Conservation (phyloP, 1,140 invertebrate species). For the Hermetia illucens region DNA sequence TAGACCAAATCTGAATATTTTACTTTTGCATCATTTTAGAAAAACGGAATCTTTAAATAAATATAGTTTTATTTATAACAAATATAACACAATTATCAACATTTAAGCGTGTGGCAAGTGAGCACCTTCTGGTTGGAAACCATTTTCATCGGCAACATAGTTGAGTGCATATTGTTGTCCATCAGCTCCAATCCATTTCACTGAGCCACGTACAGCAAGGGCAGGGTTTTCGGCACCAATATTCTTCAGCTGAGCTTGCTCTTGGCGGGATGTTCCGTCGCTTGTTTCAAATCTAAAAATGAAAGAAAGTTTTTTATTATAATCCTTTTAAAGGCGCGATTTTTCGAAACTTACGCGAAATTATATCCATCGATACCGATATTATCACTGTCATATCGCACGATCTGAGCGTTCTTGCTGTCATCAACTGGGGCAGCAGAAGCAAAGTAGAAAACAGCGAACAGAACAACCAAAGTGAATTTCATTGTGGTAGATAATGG, state of each 20-base stretch:
- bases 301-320: slow-evolving; percentile 1
- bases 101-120: slow-evolving; percentile 40
- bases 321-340: neutral
- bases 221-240: slow-evolving; percentile 36
- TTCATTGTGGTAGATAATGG: slow-evolving; percentile 1
- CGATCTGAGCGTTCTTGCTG: slow-evolving; percentile 32
- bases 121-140: slow-evolving; percentile 49
- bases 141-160: slow-evolving; percentile 59
- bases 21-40: too few species aligned
- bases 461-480: slow-evolving; percentile 20
- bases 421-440: slow-evolving; percentile 30
- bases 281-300: slow-evolving; percentile 41
- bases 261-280: slow-evolving; percentile 43
- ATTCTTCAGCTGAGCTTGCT: slow-evolving; percentile 40
- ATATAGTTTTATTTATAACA: too few species aligned
- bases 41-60: too few species aligned
- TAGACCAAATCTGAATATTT: too few species aligned
- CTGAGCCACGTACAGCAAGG: slow-evolving; percentile 43
- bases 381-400: slow-evolving; percentile 32
- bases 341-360: slow-evolving; percentile 24
- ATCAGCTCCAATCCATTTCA: slow-evolving; percentile 49
- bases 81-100: too few species aligned
- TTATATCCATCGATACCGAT: slow-evolving; percentile 29
- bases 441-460: slow-evolving; percentile 31
- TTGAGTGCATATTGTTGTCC: slow-evolving; percentile 43